Evolutionary conservation across 2,888 invertebrate genomes (phyloP).

Genomic region (Pycnomerus fuliginosus): DNA sequence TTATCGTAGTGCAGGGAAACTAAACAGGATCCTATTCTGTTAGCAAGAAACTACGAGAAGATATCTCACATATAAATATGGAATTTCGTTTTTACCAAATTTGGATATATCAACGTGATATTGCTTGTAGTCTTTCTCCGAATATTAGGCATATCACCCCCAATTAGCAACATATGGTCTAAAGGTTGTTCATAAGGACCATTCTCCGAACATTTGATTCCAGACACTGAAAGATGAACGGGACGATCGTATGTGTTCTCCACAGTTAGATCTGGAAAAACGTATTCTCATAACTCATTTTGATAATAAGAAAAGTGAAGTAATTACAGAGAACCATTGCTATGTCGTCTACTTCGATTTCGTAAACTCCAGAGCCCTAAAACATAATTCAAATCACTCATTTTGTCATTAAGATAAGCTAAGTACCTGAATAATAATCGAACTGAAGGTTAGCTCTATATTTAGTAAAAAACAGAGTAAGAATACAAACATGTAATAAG

Average conservation of each 20-base stretch:
- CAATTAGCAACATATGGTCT: constrained; percentile 43
- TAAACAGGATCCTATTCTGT: constrained; percentile 35
- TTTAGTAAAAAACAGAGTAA: constrained; percentile 15
- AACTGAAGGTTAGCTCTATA: constrained; percentile 8
- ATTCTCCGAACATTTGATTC: constrained; percentile 11
- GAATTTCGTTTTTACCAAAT: constrained; percentile 40
- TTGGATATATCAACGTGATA: constrained; percentile 48
- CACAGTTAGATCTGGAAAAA: constrained; percentile 15
- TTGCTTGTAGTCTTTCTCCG: constrained; percentile 39
- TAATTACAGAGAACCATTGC: constrained; percentile 19
- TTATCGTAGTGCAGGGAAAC: constrained; percentile 32
- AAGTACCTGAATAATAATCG: constrained; percentile 13
- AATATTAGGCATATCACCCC: constrained; percentile 47
- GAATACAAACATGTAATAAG: constrained; percentile 19
- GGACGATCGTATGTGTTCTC: constrained; percentile 11
- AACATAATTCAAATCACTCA: constrained; percentile 12
- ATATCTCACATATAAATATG: too few species aligned
- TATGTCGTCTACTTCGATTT: constrained; percentile 16
- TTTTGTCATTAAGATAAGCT: neutral
- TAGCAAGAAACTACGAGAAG: constrained; percentile 33
- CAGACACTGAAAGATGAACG: constrained; percentile 6
- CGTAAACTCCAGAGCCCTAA: constrained; percentile 12
- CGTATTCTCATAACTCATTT: neutral
- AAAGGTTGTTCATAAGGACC: constrained; percentile 2
- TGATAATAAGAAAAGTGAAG: too few species aligned